These are phyloP conservation scores for Equus quagga DNA, from an alignment of 2,113 vertebrate species.

Conservation along the genomic window DNA sequence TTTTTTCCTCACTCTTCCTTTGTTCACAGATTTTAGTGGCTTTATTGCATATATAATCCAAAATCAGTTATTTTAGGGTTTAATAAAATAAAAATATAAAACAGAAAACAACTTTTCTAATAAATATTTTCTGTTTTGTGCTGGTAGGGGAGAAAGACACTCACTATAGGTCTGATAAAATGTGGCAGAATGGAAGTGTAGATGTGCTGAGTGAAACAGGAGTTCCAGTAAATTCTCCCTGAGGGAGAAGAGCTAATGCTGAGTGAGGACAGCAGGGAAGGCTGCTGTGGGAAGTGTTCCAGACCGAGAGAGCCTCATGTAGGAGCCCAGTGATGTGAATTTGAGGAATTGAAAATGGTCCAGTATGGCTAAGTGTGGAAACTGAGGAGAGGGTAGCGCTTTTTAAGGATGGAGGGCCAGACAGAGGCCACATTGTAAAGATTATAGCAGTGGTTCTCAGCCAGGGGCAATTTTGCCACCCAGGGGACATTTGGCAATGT, in stretches of 20 bases:
- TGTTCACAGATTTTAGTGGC: background rate
- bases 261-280: background rate
- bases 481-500: background rate
- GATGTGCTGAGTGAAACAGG: background rate
- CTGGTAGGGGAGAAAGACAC: background rate
- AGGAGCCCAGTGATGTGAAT: background rate
- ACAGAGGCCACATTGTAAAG: background rate
- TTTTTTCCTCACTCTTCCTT: background rate
- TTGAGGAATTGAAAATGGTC: too few species aligned
- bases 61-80: background rate
- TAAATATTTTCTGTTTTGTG: background rate
- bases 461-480: background rate
- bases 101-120: background rate
- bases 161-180: background rate
- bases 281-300: background rate
- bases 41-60: background rate
- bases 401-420: background rate
- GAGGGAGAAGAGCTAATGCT: background rate
- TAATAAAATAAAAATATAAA: background rate
- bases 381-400: background rate
- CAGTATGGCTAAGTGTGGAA: accelerated
- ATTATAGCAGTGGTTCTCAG: accelerated
- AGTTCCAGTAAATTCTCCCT: background rate
- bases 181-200: background rate
- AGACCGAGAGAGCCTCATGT: accelerated